phyloP scores from a whole-genome alignment of 2,888 invertebrate genomes.

The Microplitis manilae region DNA sequence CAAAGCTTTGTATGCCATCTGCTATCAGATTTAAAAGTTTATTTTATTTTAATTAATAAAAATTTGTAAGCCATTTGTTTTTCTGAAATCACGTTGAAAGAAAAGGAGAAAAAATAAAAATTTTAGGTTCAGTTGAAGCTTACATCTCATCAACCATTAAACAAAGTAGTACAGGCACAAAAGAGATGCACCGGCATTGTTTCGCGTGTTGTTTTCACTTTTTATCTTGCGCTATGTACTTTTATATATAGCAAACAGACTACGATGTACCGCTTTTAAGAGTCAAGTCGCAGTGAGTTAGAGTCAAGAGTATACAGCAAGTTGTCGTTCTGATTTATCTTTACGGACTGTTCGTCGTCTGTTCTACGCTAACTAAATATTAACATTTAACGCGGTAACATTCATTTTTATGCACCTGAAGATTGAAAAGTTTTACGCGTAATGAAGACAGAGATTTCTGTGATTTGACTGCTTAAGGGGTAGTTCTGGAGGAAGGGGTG shows the following conservation, averaged over 20 bases:
- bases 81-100: neutral
- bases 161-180: constrained; percentile 65
- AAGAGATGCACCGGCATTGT: constrained; percentile 61
- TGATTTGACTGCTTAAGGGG: too few species aligned
- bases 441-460: too few species aligned
- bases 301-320: constrained; percentile 52
- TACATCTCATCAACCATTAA: constrained; percentile 69
- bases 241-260: constrained; percentile 8
- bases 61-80: too few species aligned
- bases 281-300: constrained; percentile 42
- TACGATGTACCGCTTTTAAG: neutral
- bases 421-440: too few species aligned
- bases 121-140: constrained; percentile 47
- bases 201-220: constrained; percentile 39
- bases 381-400: too few species aligned
- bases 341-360: constrained; percentile 49
- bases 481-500: too few species aligned
- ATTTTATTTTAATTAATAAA: too few species aligned
- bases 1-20: too few species aligned
- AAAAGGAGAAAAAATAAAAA: neutral
- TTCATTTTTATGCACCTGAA: too few species aligned
- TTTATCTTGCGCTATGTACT: constrained; percentile 29
- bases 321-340: constrained; percentile 66
- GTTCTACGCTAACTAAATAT: too few species aligned
- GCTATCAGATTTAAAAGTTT: too few species aligned